Base-by-base conservation (phyloP, 2,113 vertebrate species). In the Merops nubicus region DNA sequence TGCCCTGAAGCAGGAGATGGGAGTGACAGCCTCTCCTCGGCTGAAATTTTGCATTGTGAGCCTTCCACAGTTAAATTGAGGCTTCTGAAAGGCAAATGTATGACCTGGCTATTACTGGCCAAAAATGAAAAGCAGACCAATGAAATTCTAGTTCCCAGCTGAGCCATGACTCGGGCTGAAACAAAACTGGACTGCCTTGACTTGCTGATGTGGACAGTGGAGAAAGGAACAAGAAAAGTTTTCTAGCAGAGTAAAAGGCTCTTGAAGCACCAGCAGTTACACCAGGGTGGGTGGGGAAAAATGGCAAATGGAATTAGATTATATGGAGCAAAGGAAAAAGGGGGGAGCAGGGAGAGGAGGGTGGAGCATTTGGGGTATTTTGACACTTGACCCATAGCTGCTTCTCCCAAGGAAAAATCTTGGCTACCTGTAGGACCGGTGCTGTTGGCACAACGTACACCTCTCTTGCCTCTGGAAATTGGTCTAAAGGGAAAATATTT, bases 401-500 rank as follows among this genome's bases (percentile, higher is more conserved):
- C 47, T 60, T 11, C 47, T 64, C 11, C 67, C 43, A 19, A 17
- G 54, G 54, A 21, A 33, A 65, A 78, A 6, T 9, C 36, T 18
- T 21, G 43, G 69, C 64, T 91, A n/a, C 50, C 34, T 18, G 68
- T 12, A 64, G 60, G 10, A 2, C 14, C 3, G 12, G 7, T 31
- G 63, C 72, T 31, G 60, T 43, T 15, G 90, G 70, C 85, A 68
- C 53, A 62, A 1, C 2, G 51, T 54, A 18, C 15, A 12, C 40
- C 56, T 43, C 57, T 62, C 9, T 8, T 7, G 57, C 82, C 86
- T 42, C 65, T 74, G 91, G 59, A 77, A 56, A 89, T n/a, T 91
- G 76, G 82, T 85, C 82, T 45, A 26, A 45, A 94, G 88, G 81
- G 67, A 88, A 96, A 95, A 96, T 93, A 85, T 96, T 97, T 94